Percentiles rank a stretch among this genome's conserved stretches.
Evolutionary conservation across 2,797 vertebrate genomes (phyloP).

Genomic region (Neopelma chrysocephalum): DNA sequence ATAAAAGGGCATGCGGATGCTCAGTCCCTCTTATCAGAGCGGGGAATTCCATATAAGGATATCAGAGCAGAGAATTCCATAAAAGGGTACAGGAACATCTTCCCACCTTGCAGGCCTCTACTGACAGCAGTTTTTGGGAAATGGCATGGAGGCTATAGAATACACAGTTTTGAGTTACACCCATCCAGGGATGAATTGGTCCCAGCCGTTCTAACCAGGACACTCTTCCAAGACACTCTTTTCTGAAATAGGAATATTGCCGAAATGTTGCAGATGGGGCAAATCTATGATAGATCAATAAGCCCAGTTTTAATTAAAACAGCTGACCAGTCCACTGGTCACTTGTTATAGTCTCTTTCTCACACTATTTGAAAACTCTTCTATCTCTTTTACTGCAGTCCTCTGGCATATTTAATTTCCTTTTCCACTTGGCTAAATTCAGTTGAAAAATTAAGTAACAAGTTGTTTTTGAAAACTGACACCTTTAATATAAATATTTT

Average conservation of each 20-base stretch:
- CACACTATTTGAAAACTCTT: neutral
- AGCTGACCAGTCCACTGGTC: neutral
- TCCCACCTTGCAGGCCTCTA: too few species aligned
- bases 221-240: too few species aligned
- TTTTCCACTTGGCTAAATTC: neutral
- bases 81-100: too few species aligned
- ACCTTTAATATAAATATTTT: neutral
- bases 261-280: neutral
- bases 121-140: too few species aligned
- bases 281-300: neutral
- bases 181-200: too few species aligned
- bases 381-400: slow-evolving; percentile 29
- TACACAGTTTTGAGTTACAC: too few species aligned
- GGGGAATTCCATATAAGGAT: too few species aligned
- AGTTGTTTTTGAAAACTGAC: neutral
- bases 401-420: neutral
- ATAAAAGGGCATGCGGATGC: too few species aligned
- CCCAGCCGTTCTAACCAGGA: too few species aligned
- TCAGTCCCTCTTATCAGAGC: too few species aligned
- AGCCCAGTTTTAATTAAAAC: slow-evolving; percentile 43
- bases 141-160: too few species aligned
- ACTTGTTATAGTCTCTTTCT: neutral
- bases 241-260: neutral
- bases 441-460: neutral
- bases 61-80: too few species aligned